Conservation (phyloP, 2,113 vertebrate species). For the Misgurnus anguillicaudatus region DNA sequence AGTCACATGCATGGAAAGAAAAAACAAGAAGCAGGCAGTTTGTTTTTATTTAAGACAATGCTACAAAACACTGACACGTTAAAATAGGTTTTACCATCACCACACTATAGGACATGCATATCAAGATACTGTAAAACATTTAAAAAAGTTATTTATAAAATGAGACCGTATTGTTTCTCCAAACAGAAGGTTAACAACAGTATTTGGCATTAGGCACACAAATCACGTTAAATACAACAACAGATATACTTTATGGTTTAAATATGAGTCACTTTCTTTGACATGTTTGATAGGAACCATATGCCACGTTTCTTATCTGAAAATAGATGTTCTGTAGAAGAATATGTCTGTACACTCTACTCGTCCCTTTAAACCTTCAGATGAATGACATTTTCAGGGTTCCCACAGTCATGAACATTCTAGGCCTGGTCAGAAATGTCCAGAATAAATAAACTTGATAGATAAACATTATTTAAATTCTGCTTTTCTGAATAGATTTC, state of each 20-base stretch:
- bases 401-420: not conserved
- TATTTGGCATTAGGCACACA: constrained; percentile 77
- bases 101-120: constrained; percentile 70
- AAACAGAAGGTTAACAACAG: constrained; percentile 73
- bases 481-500: no score
- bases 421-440: no score
- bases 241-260: constrained; percentile 56
- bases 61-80: constrained; percentile 72
- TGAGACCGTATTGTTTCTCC: constrained; percentile 63
- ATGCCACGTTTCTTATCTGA: constrained; percentile 57
- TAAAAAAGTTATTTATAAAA: constrained; percentile 63
- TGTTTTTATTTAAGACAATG: constrained; percentile 68
- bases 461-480: no score
- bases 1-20: not conserved
- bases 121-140: constrained; percentile 65
- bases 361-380: constrained; percentile 41
- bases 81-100: constrained; percentile 64
- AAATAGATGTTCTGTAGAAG: constrained; percentile 75
- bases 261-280: constrained; percentile 64
- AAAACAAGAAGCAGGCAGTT: constrained; percentile 22
- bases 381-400: not conserved
- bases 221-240: constrained; percentile 63
- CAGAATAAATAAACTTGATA: no score
- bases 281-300: constrained; percentile 47
- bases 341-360: constrained; percentile 58